A percentile compares a stretch with the other conserved stretches of the same genome.
Evolutionary conservation across 2,113 vertebrate genomes (phyloP).

Genomic region (Upupa epops): DNA sequence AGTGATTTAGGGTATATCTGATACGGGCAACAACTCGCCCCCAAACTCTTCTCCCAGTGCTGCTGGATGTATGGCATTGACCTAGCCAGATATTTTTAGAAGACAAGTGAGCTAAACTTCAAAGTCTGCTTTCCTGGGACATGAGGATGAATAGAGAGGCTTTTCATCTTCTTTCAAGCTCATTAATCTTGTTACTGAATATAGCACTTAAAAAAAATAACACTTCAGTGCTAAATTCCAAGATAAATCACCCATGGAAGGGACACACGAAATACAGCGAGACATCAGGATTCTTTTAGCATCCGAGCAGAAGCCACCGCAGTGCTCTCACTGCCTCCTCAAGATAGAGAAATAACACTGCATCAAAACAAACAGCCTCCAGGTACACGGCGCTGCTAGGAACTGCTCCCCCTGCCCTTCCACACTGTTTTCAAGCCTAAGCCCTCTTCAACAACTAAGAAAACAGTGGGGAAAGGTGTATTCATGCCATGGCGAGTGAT

Average conservation of each 20-base stretch:
- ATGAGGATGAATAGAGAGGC: slow-evolving; percentile 7
- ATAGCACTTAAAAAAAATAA: slow-evolving; percentile 7
- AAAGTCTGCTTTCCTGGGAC: slow-evolving; percentile 38
- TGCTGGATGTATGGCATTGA: background rate
- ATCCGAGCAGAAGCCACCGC: background rate
- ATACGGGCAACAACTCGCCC: background rate
- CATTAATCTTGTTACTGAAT: slow-evolving; percentile 51
- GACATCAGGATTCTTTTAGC: background rate
- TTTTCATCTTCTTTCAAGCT: slow-evolving; percentile 49
- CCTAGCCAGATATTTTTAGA: slow-evolving; percentile 47
- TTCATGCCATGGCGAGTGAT: background rate
- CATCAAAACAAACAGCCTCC: background rate
- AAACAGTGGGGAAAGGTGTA: background rate
- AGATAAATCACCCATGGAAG: background rate
- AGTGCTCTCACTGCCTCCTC: background rate
- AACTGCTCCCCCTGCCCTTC: background rate
- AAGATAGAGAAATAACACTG: too few species aligned
- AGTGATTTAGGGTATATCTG: background rate
- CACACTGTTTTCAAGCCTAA: background rate
- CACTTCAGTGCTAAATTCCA: slow-evolving; percentile 14
- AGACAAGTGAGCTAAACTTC: slow-evolving; percentile 20
- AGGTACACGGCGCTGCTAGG: background rate
- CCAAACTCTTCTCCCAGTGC: background rate
- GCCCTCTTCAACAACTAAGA: background rate
- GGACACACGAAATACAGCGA: background rate